phyloP scores from a whole-genome alignment of 1,140 invertebrate species.

The Caenorhabditis briggsae region DNA sequence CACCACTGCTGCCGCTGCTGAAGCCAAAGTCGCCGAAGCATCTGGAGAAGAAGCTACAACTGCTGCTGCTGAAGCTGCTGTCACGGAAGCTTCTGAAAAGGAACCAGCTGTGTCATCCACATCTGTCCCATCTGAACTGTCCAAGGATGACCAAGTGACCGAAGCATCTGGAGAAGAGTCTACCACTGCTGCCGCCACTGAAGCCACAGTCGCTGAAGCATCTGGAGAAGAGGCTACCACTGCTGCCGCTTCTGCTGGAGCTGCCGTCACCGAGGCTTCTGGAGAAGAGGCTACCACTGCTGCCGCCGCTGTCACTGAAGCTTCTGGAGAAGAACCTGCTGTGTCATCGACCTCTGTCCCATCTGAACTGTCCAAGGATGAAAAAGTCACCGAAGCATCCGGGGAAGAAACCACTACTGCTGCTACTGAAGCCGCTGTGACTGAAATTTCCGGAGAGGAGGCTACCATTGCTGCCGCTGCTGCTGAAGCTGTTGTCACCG shows the following conservation, averaged over 20 bases:
- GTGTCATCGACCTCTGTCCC: neutral
- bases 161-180: constrained; percentile 16
- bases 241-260: constrained; percentile 21
- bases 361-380: neutral
- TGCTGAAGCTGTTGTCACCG: neutral
- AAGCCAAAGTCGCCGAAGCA: neutral
- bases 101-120: neutral
- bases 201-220: neutral
- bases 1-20: constrained; percentile 23
- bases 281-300: constrained; percentile 50
- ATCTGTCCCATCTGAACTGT: neutral
- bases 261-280: neutral
- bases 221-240: constrained; percentile 18
- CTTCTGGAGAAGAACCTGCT: constrained; percentile 12
- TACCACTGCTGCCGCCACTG: neutral
- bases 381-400: neutral
- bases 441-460: constrained; percentile 42
- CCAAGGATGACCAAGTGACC: constrained; percentile 6
- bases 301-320: neutral
- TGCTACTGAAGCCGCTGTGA: constrained; percentile 3
- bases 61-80: too few relatives aligned
- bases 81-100: neutral
- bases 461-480: constrained; percentile 14
- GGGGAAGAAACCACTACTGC: constrained; percentile 57
- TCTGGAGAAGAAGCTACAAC: constrained; percentile 16